A percentile compares a stretch with the other conserved stretches of the same genome.
Conservation (phyloP, 2,113 vertebrate genomes). For the Dasyurus viverrinus region DNA sequence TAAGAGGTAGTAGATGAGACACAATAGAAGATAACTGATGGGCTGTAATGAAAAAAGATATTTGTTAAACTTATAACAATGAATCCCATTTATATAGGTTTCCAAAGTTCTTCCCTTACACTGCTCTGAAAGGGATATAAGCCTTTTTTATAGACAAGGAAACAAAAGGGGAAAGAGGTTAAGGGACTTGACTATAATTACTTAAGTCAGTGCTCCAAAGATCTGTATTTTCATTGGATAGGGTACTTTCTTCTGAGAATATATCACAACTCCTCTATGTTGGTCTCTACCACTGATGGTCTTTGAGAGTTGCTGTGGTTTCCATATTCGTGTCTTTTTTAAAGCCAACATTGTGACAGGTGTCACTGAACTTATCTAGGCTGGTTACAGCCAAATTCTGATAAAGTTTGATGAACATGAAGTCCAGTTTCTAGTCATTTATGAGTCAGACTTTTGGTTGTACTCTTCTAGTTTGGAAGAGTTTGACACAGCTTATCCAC, state of each 20-base stretch:
- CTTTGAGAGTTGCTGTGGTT: not conserved
- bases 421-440: not conserved
- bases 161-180: not conserved
- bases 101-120: not conserved
- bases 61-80: not conserved
- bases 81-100: not conserved
- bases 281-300: not conserved
- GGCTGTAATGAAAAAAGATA: not conserved
- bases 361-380: not conserved
- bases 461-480: not conserved
- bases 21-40: not conserved
- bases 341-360: not conserved
- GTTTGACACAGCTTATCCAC: not conserved
- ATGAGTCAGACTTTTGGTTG: not conserved
- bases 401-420: not conserved
- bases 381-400: not conserved
- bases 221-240: not conserved
- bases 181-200: not conserved
- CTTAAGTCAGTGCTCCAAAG: not conserved
- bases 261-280: not conserved
- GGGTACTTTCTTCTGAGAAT: not conserved
- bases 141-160: not conserved
- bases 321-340: not conserved
- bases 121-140: not conserved
- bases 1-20: not conserved